These are phyloP conservation scores for Aldabrachelys gigantea DNA, from an alignment of 2,113 vertebrate species.

Conservation along the genomic window DNA sequence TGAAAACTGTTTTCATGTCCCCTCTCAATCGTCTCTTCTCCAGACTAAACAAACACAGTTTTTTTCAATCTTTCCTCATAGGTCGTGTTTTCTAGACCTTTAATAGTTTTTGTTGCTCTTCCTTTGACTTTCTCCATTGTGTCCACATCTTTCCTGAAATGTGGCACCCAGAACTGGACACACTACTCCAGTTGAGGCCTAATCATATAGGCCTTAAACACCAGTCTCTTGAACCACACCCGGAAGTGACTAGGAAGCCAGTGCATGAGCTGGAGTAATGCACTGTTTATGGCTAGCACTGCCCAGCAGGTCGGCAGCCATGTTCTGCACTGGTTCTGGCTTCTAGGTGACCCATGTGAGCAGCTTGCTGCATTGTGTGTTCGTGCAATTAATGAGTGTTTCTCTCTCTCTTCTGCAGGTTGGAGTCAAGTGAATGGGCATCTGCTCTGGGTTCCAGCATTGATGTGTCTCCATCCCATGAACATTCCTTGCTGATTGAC, in stretches of 20 bases:
- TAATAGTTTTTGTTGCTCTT: not conserved
- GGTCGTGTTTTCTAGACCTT: not conserved
- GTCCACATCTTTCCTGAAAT: not conserved
- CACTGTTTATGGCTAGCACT: not conserved
- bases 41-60: not conserved
- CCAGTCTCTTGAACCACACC: not conserved
- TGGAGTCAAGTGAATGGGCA: constrained; percentile 79
- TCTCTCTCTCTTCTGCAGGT: constrained; percentile 65
- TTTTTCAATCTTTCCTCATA: not conserved
- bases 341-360: not conserved
- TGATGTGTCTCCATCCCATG: constrained; percentile 71
- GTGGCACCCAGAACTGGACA: no score
- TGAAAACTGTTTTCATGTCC: not conserved
- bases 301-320: not conserved
- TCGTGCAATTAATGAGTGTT: not conserved
- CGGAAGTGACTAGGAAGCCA: not conserved
- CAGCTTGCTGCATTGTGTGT: not conserved
- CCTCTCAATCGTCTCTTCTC: not conserved
- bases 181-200: no score
- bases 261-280: not conserved
- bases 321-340: not conserved
- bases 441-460: constrained; percentile 70
- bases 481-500: constrained; percentile 85
- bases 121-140: not conserved
- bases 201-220: not conserved